Percentiles rank a stretch among this genome's conserved stretches.
These are phyloP conservation scores for Amiota mariae DNA, from an alignment of 2,888 invertebrate species.

Conservation along the genomic window DNA sequence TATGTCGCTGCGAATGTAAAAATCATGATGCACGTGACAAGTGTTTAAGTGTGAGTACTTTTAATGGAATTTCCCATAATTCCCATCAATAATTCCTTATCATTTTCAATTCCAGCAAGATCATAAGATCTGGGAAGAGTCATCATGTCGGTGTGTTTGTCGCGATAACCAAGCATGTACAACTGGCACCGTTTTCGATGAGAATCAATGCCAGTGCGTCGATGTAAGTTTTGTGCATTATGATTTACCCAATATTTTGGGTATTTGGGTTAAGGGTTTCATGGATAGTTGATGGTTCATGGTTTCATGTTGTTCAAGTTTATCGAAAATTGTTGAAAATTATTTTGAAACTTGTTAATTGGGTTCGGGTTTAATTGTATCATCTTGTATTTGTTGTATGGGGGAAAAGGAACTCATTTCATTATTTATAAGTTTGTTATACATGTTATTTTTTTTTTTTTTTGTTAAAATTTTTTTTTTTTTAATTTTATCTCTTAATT, in stretches of 20 bases:
- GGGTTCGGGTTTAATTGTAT: background rate
- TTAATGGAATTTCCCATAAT: conserved; percentile 1
- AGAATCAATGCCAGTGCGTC: conserved; percentile 70
- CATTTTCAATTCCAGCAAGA: conserved; percentile 67
- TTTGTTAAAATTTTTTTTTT: too few relatives aligned
- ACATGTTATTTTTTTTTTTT: conserved; percentile 30
- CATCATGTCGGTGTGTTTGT: conserved; percentile 78
- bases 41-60: conserved; percentile 71
- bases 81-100: background rate
- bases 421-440: conserved; percentile 13
- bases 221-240: conserved; percentile 60
- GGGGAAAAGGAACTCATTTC: too few relatives aligned
- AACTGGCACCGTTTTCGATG: conserved; percentile 78
- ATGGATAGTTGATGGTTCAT: too few relatives aligned
- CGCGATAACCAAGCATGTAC: conserved; percentile 76
- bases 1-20: conserved; percentile 78
- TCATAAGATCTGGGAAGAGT: conserved; percentile 78
- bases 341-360: background rate
- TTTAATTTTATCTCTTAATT: too few relatives aligned
- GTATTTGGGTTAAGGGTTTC: too few relatives aligned
- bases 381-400: too few relatives aligned
- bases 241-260: background rate
- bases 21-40: conserved; percentile 78
- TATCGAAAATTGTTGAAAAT: too few relatives aligned
- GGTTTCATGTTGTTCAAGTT: too few relatives aligned